These are phyloP conservation scores for Enteromius viviparus DNA, from an alignment of 2,797 vertebrate species.

Conservation along the genomic window DNA sequence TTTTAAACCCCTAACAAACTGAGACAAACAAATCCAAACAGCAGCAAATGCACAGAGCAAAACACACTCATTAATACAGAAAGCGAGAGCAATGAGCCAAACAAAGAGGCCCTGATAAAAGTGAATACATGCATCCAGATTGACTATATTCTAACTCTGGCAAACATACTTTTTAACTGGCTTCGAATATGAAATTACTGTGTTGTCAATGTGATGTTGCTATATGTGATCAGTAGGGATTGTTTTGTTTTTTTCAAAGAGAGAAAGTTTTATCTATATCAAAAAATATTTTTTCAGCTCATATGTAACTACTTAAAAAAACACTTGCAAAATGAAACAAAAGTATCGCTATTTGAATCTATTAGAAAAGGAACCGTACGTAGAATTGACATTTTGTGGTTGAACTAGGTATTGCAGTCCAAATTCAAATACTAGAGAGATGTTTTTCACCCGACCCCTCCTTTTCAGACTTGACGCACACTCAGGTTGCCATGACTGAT, in stretches of 20 bases:
- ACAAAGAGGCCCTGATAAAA: constrained; percentile 62
- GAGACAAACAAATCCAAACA: constrained; percentile 47
- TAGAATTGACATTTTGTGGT: too few species aligned
- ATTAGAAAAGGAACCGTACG: not conserved
- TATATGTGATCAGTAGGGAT: constrained; percentile 61
- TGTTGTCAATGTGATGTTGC: constrained; percentile 35
- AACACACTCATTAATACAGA: constrained; percentile 59
- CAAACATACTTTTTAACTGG: constrained; percentile 35
- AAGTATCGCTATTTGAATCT: not conserved
- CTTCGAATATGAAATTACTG: constrained; percentile 62
- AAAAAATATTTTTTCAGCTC: constrained; percentile 76
- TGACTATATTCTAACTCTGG: constrained; percentile 43
- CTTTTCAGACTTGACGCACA: too few species aligned
- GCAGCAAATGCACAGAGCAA: constrained; percentile 52
- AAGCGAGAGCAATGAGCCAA: constrained; percentile 53
- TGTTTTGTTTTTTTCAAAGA: not conserved
- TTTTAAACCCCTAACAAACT: constrained; percentile 50
- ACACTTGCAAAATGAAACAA: not conserved
- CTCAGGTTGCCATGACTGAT: too few species aligned
- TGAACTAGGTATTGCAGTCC: too few species aligned
- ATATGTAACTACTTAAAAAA: constrained; percentile 52
- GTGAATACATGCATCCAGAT: constrained; percentile 59
- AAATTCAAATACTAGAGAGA: too few species aligned
- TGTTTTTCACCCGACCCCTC: too few species aligned
- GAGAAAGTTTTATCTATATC: not conserved